Percentiles rank a stretch among this genome's conserved stretches.
Conservation (phyloP, 2,797 vertebrate genomes). For the Fundulus diaphanus region DNA sequence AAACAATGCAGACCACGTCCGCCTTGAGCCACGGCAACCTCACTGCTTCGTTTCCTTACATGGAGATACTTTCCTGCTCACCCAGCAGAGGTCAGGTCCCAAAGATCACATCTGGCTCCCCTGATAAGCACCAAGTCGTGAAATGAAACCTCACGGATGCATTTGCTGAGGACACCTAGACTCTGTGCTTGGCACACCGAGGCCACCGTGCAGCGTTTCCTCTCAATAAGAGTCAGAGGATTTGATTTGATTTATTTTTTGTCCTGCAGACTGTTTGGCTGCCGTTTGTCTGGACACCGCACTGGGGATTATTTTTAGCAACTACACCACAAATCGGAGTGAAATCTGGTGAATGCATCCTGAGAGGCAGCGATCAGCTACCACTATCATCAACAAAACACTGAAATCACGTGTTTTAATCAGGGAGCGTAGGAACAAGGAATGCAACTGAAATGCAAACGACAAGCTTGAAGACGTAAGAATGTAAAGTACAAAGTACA, state of each 20-base stretch:
- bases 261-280: slow-evolving; percentile 2
- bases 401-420: too few relatives aligned
- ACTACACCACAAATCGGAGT: neutral
- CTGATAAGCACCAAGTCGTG: neutral
- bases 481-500: too few relatives aligned
- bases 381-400: neutral
- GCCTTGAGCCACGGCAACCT: slow-evolving; percentile 1
- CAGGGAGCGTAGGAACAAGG: neutral
- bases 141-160: neutral
- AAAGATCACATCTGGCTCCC: neutral
- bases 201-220: neutral
- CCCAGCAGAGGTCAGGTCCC: neutral
- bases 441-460: neutral
- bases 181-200: neutral
- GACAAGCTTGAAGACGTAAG: neutral
- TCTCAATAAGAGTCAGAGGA: neutral
- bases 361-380: neutral
- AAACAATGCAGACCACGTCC: slow-evolving; percentile 31
- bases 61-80: slow-evolving; percentile 1
- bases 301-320: slow-evolving; percentile 27
- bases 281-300: neutral
- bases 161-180: neutral
- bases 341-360: slow-evolving; percentile 16
- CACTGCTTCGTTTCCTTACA: slow-evolving; percentile 20
- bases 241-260: too few relatives aligned